These are phyloP conservation scores for Philotrypesis tridentata DNA, from an alignment of 1,140 invertebrate genomes.

Conservation along the genomic window DNA sequence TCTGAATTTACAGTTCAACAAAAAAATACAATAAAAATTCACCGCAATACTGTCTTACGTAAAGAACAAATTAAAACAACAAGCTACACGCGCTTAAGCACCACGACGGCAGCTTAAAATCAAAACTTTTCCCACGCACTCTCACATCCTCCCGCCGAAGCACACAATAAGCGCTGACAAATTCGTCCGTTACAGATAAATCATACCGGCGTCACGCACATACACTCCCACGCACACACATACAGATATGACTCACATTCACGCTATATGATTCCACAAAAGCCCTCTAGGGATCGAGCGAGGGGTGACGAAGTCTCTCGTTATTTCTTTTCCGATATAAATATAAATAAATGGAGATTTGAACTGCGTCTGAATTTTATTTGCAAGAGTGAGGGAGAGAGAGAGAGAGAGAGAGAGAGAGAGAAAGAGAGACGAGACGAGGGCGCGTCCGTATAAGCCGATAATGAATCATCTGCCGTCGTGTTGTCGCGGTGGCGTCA, in stretches of 20 bases:
- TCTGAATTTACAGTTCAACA: too few relatives aligned
- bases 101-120: background rate
- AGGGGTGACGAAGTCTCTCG: background rate
- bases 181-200: background rate
- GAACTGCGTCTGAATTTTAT: background rate
- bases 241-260: too few relatives aligned
- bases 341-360: background rate
- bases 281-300: background rate
- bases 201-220: background rate
- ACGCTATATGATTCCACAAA: too few relatives aligned
- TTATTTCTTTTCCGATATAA: background rate
- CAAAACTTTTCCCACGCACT: background rate
- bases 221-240: background rate
- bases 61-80: background rate
- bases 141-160: background rate
- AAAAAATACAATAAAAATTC: background rate
- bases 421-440: background rate
- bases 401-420: background rate
- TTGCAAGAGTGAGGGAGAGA: background rate
- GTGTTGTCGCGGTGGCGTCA: too few relatives aligned
- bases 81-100: background rate
- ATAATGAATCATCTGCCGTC: constrained; percentile 27
- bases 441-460: background rate
- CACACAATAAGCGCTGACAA: background rate
- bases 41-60: background rate